Evolutionary conservation across 2,888 invertebrate species (phyloP).

Genomic region (Lochmaea capreae): DNA sequence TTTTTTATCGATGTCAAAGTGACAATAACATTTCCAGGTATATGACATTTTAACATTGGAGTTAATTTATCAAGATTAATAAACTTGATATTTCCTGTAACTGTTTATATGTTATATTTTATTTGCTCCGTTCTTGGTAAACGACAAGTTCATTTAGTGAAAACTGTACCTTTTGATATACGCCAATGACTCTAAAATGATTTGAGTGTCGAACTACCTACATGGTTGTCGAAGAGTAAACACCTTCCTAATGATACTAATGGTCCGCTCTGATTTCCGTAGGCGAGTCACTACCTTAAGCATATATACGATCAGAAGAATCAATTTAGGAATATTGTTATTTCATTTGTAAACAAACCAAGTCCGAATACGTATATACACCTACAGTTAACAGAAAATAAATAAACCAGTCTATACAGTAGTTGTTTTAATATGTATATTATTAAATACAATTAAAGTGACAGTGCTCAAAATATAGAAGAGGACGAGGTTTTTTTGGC

Average conservation of each 20-base stretch:
- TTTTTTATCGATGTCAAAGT: no score
- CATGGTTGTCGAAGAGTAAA: constrained; percentile 20
- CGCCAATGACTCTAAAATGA: constrained; percentile 3
- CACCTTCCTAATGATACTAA: constrained; percentile 36
- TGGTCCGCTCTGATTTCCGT: constrained; percentile 32
- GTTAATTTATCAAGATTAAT: no score
- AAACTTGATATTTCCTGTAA: no score
- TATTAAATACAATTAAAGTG: background rate
- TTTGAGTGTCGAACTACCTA: constrained; percentile 11
- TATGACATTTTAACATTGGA: no score
- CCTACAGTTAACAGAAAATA: background rate
- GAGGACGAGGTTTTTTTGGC: no score
- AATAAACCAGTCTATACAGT: background rate
- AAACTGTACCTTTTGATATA: background rate
- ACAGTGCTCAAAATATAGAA: no score
- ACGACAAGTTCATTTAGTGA: no score
- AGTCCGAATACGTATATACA: background rate
- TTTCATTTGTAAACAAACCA: constrained; percentile 29
- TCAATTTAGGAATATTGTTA: constrained; percentile 24
- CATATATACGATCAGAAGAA: constrained; percentile 34
- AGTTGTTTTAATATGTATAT: no score
- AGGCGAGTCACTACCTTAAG: constrained; percentile 39
- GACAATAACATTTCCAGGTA: no score
- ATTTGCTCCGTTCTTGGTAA: no score
- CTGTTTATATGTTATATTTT: no score